Evolutionary conservation across 2,113 vertebrate genomes (phyloP), one percentile per base, ranked within the genome.

Genomic region (Oreochromis niloticus): DNA sequence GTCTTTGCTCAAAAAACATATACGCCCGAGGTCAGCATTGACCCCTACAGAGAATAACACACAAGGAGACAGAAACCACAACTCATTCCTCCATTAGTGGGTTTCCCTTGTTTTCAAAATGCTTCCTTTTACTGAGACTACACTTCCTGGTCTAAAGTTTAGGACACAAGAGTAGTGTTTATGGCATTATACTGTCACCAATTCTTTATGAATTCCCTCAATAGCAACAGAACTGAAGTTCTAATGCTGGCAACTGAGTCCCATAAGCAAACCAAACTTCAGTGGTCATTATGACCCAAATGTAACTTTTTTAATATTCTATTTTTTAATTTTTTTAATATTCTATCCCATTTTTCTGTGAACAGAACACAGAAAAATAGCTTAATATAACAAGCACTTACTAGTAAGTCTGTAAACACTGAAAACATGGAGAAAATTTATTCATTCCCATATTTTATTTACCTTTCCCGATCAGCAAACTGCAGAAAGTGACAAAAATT

Each of bases 51-150:
- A 91, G 73, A 85, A 92, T 84, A 82, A 84, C 83, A 93, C 61
- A 83, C 27, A 73, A 86, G 48, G 19, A 84, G 81, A 93, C 86
- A 88, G 93, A 95, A 93, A 89, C 32, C 14, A 6, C 91, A 90
- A 95, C 93, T 95, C 90, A 94, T 90, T 91, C 19, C 59, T 88
- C 86, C 68, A 66, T 91, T 55, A 54, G 50, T 12, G 55, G 92
- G 88, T 80, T 94, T 95, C 87, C 90, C 93, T 87, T 90, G 87
- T 93, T 94, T 93, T 94, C 84, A 55, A 92, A 84, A 82, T 84
- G 89, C 92, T 94, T 96, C 91, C 94, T 93, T 91, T 88, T 75
- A 75, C 83, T 82, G 71, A 50, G 59, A 78, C 12, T 3, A n/a
- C 83, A 85, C 75, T 66, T 80, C 85, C 89, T 85, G 81, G 56